Evolutionary conservation across 2,113 vertebrate genomes (phyloP).

Genomic region (Silurus glanis): DNA sequence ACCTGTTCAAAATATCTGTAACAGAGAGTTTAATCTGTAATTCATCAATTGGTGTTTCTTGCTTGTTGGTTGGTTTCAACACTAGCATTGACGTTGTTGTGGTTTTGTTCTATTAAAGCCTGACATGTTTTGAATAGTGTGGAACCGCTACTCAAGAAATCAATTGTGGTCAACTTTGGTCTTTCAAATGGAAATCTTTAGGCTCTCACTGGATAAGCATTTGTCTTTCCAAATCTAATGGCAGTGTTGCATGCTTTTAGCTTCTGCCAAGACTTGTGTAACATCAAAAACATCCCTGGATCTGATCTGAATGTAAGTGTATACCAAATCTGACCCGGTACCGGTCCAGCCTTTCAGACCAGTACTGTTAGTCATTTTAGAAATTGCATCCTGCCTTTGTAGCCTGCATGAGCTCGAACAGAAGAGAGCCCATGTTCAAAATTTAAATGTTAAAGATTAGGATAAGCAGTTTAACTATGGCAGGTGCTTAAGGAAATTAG

Average conservation of each 20-base stretch:
- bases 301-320: background rate
- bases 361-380: background rate
- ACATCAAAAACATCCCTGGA: background rate
- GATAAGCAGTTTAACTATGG: slow-evolving; percentile 64
- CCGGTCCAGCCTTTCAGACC: background rate
- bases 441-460: slow-evolving; percentile 62
- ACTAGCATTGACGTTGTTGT: background rate
- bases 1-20: background rate
- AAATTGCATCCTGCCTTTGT: background rate
- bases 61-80: background rate
- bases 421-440: background rate
- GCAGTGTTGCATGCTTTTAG: background rate
- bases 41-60: background rate
- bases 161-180: background rate
- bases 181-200: background rate
- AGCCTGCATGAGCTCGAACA: background rate
- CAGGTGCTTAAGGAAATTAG: slow-evolving; percentile 61
- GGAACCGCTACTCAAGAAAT: background rate
- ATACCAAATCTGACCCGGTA: background rate
- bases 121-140: background rate
- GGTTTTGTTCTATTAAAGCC: background rate
- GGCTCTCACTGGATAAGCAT: background rate
- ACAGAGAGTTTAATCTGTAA: background rate
- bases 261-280: background rate
- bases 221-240: background rate